A percentile compares a stretch with the other conserved stretches of the same genome.
Conservation (phyloP, 2,888 invertebrate genomes). For the Petrophora chlorosata region DNA sequence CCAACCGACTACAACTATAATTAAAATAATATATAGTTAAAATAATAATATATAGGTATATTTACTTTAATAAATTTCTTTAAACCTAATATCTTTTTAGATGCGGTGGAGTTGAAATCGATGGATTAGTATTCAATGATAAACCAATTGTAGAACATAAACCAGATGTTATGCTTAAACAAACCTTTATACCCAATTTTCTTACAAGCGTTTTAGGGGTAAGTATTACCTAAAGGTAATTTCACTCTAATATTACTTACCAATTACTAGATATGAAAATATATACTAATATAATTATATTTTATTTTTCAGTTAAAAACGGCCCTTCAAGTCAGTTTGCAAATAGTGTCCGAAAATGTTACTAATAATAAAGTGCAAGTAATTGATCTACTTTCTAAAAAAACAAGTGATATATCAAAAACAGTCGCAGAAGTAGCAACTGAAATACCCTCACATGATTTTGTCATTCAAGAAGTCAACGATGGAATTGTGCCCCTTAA, state of each 20-base stretch:
- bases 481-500: constrained; percentile 22
- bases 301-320: constrained; percentile 50
- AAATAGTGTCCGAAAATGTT: constrained; percentile 53
- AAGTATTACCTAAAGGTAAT: no score
- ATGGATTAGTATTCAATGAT: constrained; percentile 38
- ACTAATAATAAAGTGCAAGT: constrained; percentile 36
- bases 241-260: no score
- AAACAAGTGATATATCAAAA: constrained; percentile 33
- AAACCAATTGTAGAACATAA: constrained; percentile 30
- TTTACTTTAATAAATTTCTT: no score
- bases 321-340: constrained; percentile 49
- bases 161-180: constrained; percentile 38
- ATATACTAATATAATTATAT: no score
- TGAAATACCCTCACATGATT: constrained; percentile 27
- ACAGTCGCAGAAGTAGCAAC: constrained; percentile 36
- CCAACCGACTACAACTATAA: no score
- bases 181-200: constrained; percentile 44
- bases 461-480: constrained; percentile 26
- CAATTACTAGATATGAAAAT: no score
- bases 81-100: no score
- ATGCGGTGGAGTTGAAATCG: constrained; percentile 44
- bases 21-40: no score
- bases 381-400: constrained; percentile 39
- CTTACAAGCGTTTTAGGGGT: constrained; percentile 40
- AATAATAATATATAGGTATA: no score